These are phyloP conservation scores for Cisticola juncidis DNA, from an alignment of 2,113 vertebrate genomes.

Conservation along the genomic window DNA sequence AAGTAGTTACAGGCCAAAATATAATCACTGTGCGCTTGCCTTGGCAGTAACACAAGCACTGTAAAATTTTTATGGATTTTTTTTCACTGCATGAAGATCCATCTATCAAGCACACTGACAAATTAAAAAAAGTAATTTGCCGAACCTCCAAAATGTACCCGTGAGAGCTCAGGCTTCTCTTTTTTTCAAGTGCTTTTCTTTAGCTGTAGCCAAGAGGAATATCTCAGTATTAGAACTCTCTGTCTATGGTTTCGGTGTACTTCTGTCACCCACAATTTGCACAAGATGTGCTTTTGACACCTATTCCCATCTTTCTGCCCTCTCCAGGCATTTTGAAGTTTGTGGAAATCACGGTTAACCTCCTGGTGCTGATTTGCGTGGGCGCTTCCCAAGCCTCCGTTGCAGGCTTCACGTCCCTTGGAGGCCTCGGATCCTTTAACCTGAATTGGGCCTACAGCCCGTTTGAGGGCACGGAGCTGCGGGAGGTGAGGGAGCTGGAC, in stretches of 20 bases:
- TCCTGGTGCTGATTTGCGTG: slow-evolving; percentile 81
- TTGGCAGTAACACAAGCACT: slow-evolving; percentile 18
- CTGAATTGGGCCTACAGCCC: slow-evolving; percentile 76
- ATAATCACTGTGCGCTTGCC: neutral
- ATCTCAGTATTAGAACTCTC: neutral
- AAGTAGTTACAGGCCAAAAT: slow-evolving; percentile 38
- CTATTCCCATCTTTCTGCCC: neutral
- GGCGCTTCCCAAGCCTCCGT: slow-evolving; percentile 77
- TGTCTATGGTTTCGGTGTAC: neutral
- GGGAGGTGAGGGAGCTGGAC: slow-evolving; percentile 81
- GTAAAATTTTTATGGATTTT: slow-evolving; percentile 43
- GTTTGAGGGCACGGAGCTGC: slow-evolving; percentile 85
- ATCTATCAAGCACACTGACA: slow-evolving; percentile 34
- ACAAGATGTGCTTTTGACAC: neutral
- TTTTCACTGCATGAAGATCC: neutral
- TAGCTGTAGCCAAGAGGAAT: neutral
- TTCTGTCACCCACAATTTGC: neutral
- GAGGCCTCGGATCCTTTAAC: slow-evolving; percentile 72
- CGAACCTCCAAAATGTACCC: neutral
- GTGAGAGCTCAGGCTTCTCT: rapidly evolving
- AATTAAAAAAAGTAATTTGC: slow-evolving; percentile 33
- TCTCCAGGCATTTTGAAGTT: slow-evolving; percentile 80
- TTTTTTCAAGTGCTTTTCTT: neutral
- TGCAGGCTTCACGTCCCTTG: slow-evolving; percentile 75
- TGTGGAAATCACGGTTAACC: slow-evolving; percentile 75